Evolutionary conservation across 2,888 invertebrate species (phyloP).

Genomic region (Rhagonycha fulva): DNA sequence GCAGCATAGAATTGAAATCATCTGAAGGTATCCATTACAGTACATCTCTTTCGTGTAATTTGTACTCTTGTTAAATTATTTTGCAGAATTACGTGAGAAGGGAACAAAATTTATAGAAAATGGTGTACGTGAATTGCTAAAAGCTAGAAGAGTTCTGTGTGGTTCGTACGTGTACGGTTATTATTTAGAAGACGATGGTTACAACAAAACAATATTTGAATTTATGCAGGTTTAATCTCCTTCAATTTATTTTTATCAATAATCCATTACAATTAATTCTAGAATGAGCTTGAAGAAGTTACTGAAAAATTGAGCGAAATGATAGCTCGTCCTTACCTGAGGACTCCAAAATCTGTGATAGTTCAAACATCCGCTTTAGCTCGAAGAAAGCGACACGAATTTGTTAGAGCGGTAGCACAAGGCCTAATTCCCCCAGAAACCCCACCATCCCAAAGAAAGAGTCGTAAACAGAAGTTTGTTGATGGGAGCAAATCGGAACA

Average conservation of each 20-base stretch:
- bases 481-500: slow-evolving; percentile 50
- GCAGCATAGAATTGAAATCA: slow-evolving; percentile 54
- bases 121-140: slow-evolving; percentile 65
- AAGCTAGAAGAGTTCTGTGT: slow-evolving; percentile 65
- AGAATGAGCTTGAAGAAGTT: slow-evolving; percentile 70
- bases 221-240: slow-evolving; percentile 64
- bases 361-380: slow-evolving; percentile 64
- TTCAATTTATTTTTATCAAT: background rate
- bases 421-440: slow-evolving; percentile 63
- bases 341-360: slow-evolving; percentile 65
- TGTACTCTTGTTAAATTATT: background rate
- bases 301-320: slow-evolving; percentile 69
- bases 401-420: slow-evolving; percentile 64
- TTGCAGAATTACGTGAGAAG: slow-evolving; percentile 43
- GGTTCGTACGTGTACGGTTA: slow-evolving; percentile 72
- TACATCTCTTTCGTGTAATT: background rate
- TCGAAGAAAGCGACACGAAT: slow-evolving; percentile 65
- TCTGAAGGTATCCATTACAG: slow-evolving; percentile 47
- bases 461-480: slow-evolving; percentile 53
- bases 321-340: slow-evolving; percentile 66
- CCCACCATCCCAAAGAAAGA: slow-evolving; percentile 62
- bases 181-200: slow-evolving; percentile 67
- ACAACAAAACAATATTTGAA: slow-evolving; percentile 69
- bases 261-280: slow-evolving; percentile 13
- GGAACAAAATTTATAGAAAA: slow-evolving; percentile 65